Percentiles rank a stretch among this genome's conserved stretches.
phyloP scores from a whole-genome alignment of 2,113 vertebrate species.

The Mus pahari region DNA sequence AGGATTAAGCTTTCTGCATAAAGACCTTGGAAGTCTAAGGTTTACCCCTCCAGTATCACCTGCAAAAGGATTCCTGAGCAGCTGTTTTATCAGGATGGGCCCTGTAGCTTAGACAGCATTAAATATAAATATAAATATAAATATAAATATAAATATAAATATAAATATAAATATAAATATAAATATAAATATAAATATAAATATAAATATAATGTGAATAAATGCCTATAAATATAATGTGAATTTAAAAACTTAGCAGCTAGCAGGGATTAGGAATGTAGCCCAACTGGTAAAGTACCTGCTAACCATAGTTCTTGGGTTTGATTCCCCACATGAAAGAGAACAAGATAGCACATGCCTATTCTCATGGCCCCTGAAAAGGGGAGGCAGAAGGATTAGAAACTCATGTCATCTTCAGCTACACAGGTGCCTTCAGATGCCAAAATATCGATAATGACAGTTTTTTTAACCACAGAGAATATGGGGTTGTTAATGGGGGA shows the following conservation, averaged over 20 bases:
- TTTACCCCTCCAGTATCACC: background rate
- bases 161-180: too few species aligned
- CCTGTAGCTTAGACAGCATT: background rate
- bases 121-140: too few species aligned
- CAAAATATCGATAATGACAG: background rate
- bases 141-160: too few species aligned
- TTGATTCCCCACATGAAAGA: background rate
- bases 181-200: too few species aligned
- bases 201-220: too few species aligned
- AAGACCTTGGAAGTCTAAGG: background rate
- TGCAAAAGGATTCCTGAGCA: background rate
- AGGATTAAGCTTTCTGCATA: background rate
- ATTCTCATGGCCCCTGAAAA: background rate
- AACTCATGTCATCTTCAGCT: too few species aligned
- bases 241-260: conserved; percentile 14
- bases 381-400: too few species aligned
- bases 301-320: background rate
- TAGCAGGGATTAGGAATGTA: too few species aligned
- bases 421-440: background rate
- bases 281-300: background rate
- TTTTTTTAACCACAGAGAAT: conserved; percentile 28
- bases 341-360: background rate
- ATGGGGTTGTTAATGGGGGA: background rate
- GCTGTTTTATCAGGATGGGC: background rate
- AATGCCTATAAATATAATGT: background rate